Percentiles rank a stretch among this genome's conserved stretches.
Evolutionary conservation across 2,797 vertebrate genomes (phyloP).

Genomic region (Fistularia tabacaria): DNA sequence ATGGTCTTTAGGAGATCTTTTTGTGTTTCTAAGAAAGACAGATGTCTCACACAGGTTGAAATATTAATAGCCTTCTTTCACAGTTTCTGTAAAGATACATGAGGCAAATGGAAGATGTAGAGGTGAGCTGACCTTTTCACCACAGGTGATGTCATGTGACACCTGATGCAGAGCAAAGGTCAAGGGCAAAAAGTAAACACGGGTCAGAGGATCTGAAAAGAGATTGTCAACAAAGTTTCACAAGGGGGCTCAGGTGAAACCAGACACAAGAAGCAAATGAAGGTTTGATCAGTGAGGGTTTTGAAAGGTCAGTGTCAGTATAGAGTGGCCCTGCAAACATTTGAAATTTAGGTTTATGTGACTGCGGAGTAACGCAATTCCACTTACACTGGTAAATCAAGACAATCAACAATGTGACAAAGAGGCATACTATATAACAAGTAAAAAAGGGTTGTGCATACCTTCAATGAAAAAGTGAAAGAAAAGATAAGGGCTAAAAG

Average conservation of each 20-base stretch:
- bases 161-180: constrained; percentile 50
- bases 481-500: neutral
- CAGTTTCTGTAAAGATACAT: no score
- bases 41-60: no score
- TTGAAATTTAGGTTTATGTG: no score
- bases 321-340: neutral
- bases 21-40: no score
- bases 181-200: constrained; percentile 28
- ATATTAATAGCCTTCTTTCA: no score
- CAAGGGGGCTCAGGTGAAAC: constrained; percentile 43
- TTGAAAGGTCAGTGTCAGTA: constrained; percentile 54
- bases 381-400: no score
- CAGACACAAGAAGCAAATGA: constrained; percentile 11
- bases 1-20: no score
- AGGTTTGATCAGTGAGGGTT: constrained; percentile 23
- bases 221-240: constrained; percentile 5
- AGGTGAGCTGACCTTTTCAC: constrained; percentile 37
- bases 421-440: no score
- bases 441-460: no score
- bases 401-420: no score
- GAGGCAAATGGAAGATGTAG: constrained; percentile 5
- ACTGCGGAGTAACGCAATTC: no score
- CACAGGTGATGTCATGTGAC: constrained; percentile 24
- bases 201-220: constrained; percentile 25
- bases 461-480: no score